Percentiles rank a stretch among this genome's conserved stretches.
Conservation (phyloP, 2,113 vertebrate species). For the Oryzias javanicus region DNA sequence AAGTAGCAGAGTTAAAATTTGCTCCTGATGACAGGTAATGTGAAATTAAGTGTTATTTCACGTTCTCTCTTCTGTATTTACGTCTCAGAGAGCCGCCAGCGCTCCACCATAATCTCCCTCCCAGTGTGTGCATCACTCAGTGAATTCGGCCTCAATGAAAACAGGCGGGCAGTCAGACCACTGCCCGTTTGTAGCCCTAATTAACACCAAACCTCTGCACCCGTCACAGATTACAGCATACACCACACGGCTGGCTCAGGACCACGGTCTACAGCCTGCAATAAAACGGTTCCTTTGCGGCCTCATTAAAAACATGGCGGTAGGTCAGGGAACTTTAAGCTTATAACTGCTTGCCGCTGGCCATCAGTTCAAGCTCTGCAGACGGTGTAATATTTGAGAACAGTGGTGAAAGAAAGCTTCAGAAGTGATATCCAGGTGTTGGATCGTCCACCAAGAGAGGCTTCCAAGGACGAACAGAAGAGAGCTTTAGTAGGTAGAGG, state of each 20-base stretch:
- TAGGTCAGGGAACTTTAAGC: conserved; percentile 63
- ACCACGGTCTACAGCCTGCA: conserved; percentile 62
- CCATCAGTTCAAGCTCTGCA: conserved; percentile 41
- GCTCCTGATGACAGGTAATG: conserved; percentile 74
- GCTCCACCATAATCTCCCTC: conserved; percentile 63
- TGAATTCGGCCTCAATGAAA: conserved; percentile 69
- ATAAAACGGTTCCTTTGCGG: conserved; percentile 70
- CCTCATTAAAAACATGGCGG: conserved; percentile 69
- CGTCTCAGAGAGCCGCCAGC: conserved; percentile 54
- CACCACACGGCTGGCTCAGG: conserved; percentile 62
- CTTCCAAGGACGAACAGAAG: conserved; percentile 69
- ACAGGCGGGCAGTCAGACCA: conserved; percentile 60
- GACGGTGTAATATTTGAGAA: conserved; percentile 61
- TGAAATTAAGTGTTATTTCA: conserved; percentile 66
- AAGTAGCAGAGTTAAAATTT: conserved; percentile 68
- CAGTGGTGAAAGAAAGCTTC: conserved; percentile 68
- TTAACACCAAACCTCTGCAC: conserved; percentile 76
- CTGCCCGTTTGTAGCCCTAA: conserved; percentile 66
- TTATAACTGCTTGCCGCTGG: conserved; percentile 64
- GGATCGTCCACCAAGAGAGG: conserved; percentile 45
- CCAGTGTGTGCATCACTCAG: conserved; percentile 66
- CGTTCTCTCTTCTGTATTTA: conserved; percentile 66
- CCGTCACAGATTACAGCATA: conserved; percentile 68
- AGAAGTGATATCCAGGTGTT: conserved; percentile 67
- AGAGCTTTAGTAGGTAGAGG: conserved; percentile 17